Conservation (phyloP, 2,113 vertebrate species). For the Murina feae region DNA sequence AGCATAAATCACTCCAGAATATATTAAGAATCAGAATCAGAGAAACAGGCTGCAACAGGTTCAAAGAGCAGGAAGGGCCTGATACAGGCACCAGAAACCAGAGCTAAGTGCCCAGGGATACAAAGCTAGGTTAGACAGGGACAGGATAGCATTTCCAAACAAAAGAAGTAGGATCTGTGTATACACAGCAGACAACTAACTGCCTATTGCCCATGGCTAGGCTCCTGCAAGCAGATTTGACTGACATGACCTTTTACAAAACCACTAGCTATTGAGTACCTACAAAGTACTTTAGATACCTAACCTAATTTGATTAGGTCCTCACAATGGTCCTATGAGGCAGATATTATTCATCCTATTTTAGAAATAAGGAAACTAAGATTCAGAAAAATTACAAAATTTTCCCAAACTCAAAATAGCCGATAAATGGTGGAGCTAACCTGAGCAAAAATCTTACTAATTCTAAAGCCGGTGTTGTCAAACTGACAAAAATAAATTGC, state of each 20-base stretch:
- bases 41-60: background rate
- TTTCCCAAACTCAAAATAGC: background rate
- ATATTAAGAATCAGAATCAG: background rate
- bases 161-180: background rate
- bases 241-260: background rate
- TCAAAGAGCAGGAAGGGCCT: background rate
- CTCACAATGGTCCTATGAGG: background rate
- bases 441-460: background rate
- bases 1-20: background rate
- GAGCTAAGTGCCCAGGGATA: background rate
- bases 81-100: background rate
- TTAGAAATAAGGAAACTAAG: conserved; percentile 24
- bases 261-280: background rate
- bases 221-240: background rate
- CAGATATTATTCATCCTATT: background rate
- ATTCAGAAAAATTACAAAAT: background rate
- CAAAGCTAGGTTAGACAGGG: background rate
- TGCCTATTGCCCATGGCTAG: background rate
- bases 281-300: background rate
- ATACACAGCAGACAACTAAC: background rate
- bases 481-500: background rate
- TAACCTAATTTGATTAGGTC: background rate
- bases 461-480: background rate
- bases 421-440: background rate
- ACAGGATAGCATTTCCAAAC: background rate